These are phyloP conservation scores for Euplagia quadripunctaria DNA, from an alignment of 2,888 invertebrate species.

Conservation along the genomic window DNA sequence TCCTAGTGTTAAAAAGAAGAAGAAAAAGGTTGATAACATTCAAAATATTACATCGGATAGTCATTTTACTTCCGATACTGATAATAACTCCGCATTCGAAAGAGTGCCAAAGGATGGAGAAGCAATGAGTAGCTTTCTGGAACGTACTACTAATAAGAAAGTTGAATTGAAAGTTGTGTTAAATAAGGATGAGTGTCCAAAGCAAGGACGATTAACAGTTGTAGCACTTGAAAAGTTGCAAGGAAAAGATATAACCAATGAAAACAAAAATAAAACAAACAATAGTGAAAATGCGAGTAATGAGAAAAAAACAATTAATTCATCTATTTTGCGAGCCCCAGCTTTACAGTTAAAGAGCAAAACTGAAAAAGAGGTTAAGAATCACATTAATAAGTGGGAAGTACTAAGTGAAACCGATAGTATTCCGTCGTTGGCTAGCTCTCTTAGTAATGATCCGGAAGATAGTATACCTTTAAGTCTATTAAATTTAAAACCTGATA, in stretches of 20 bases:
- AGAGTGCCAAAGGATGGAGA: constrained; percentile 91
- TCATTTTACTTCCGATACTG: constrained; percentile 78
- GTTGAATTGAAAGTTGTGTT: constrained; percentile 82
- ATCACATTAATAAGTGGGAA: constrained; percentile 86
- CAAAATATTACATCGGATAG: constrained; percentile 69
- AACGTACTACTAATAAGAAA: constrained; percentile 85
- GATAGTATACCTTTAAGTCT: constrained; percentile 87
- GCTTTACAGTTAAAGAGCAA: constrained; percentile 79
- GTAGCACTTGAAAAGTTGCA: constrained; percentile 89
- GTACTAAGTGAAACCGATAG: constrained; percentile 88
- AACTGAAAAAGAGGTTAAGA: constrained; percentile 76
- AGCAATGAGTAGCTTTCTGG: constrained; percentile 89
- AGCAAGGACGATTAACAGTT: constrained; percentile 87
- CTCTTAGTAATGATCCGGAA: constrained; percentile 86
- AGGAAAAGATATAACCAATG: constrained; percentile 74
- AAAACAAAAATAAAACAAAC: constrained; percentile 62
- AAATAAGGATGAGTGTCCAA: constrained; percentile 84
- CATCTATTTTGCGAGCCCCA: constrained; percentile 80
- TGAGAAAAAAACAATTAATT: constrained; percentile 68
- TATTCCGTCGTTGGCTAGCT: constrained; percentile 83
- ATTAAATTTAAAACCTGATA: constrained; percentile 77
- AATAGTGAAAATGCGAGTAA: constrained; percentile 51
- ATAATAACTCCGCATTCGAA: constrained; percentile 87
- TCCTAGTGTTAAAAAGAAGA: constrained; percentile 94
- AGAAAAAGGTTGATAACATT: constrained; percentile 88